Evolutionary conservation across 2,797 vertebrate genomes (phyloP), one percentile per base, ranked within the genome.

Genomic region (Chelmon rostratus): DNA sequence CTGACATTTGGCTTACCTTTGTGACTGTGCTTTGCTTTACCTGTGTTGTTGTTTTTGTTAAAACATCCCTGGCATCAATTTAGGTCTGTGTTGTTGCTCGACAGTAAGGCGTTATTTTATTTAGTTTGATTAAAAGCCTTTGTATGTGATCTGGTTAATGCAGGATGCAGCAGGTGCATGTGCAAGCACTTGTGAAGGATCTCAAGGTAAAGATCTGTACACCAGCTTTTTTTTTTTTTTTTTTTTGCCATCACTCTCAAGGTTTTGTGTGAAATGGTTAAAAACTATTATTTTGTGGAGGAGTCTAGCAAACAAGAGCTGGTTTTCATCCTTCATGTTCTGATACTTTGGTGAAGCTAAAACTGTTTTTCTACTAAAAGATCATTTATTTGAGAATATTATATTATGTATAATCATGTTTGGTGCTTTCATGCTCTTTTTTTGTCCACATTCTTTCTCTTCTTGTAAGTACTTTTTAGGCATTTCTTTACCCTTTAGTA

Each of bases 91-190:
- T 54, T 68, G 63, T 35, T 69, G 5, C 2, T 25, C 25, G 42
- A 2, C 19, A 19, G 9, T 19, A 18, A 15, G n/a, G 3, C 21
- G 2, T 35, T n/a, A 1, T 64, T 68, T 37, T 28, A 25, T 56
- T 49, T 1, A 7, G 21, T 6, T 0, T 52, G 58, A 33, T 2
- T 23, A 10, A 56, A 6, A 23, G 25, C 5, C 0, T 40, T 21
- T n/a, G 9, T 16, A 40, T 21, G 31, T 44, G 49, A 47, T 71
- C 25, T 62, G n/a, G 52, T 69, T 28, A 47, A 21, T 37, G 28
- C 16, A 15, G 49, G 63, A 57, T 21, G 10, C 47, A 76, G 81
- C 83, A 86, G 83, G 79, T 88, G 83, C 82, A 81, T 15, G 38
- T 58, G 40, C 18, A 46, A 50, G 31, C 65, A 57, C 56, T 71